Base-by-base conservation (phyloP, 2,797 vertebrate genomes). In the Lithobates sylvaticus region DNA sequence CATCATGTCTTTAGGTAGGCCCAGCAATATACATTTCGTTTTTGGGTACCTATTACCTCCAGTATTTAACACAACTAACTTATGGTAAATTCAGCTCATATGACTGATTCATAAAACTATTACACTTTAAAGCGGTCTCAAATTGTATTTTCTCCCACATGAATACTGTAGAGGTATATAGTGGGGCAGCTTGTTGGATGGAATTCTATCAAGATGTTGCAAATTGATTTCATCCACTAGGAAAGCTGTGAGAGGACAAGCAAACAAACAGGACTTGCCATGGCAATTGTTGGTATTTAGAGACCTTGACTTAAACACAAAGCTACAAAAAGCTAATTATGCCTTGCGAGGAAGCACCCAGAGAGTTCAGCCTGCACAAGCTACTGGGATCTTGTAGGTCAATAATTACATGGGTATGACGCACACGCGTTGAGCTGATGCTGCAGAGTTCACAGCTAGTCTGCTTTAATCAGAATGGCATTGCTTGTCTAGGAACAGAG, bases 271-370 rank as follows among this genome's bases (percentile, higher is more conserved):
- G 26, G 27, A 84, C 27, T 42, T 72, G 67, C 47, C 29, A 81
- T 64, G 76, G 75, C 75, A 58, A 86, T 61, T 21, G 23, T 39
- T 87, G 81, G 44, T 70, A 87, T 87, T 84, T 84, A 44, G 70
- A 87, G 71, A 68, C 80, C 69, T 78, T 42, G n/a, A 34, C 47
- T 79, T 87, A 79, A 79, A 79, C 76, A 42, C 76, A 42, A 69
- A 65, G 70, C 76, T 79, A 70, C 76, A 79, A 84, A 78, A 87
- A 79, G 76, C 74, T 87, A 87, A 87, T 87, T 87, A 84, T 87
- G 86, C 86, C 86, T 87, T 84, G 69, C 76, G 81, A 87, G 81
- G 32, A 84, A 74, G 70, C 64, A 79, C 54, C n/a, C 58, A 79
- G 47, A 73, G 71, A 84, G 86, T 87, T 87, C 76, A 87, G n/a